Evolutionary conservation across 2,888 invertebrate genomes (phyloP).

Genomic region (Rotaria macrura): DNA sequence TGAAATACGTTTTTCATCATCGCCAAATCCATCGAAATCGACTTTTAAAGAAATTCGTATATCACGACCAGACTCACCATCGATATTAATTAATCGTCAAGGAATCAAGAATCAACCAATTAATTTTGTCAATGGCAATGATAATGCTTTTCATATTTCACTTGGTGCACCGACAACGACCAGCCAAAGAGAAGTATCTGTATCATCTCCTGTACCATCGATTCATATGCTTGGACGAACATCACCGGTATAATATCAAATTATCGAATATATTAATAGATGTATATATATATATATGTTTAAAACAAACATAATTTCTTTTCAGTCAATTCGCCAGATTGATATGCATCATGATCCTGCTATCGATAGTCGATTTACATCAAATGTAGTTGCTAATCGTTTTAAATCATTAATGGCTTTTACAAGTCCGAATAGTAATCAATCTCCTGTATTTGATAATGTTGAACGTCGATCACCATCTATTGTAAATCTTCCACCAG

Average conservation of each 20-base stretch:
- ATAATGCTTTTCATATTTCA: background rate
- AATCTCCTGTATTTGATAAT: background rate
- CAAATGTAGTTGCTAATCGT: background rate
- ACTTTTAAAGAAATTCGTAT: background rate
- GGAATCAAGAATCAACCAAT: background rate
- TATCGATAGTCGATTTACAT: background rate
- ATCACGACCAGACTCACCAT: conserved; percentile 2
- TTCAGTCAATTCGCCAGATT: background rate
- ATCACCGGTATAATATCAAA: background rate
- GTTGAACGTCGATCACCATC: background rate
- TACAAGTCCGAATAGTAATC: background rate
- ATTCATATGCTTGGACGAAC: background rate
- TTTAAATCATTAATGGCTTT: background rate
- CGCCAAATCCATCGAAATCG: background rate
- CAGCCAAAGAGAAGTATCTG: background rate
- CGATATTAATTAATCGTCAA: background rate
- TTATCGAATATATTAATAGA: background rate
- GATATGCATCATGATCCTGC: background rate
- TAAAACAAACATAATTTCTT: background rate
- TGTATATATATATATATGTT: too few species aligned
- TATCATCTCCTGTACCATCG: background rate
- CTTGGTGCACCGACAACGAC: background rate
- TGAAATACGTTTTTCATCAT: background rate
- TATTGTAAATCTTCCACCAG: background rate
- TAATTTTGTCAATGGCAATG: background rate